phyloP scores from a whole-genome alignment of 1,140 invertebrate species.

The Drosophila paulistorum region DNA sequence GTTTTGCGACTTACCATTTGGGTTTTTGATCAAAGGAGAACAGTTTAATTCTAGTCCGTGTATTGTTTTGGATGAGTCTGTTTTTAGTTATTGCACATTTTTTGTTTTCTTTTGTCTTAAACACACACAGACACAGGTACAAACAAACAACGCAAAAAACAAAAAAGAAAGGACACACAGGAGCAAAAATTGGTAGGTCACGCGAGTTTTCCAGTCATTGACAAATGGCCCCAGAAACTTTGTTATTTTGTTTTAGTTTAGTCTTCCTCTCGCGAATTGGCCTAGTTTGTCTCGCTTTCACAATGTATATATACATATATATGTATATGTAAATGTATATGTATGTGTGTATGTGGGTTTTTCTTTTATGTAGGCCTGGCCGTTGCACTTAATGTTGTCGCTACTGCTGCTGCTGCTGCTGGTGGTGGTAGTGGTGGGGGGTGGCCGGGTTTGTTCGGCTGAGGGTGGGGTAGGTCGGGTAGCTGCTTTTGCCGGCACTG shows the following conservation, averaged over 20 bases:
- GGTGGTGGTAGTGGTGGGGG: no score
- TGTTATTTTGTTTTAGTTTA: conserved; percentile 37
- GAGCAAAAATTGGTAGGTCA: conserved; percentile 38
- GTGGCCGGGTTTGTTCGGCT: no score
- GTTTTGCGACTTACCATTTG: background rate
- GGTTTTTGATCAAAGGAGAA: background rate
- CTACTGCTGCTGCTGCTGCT: no score
- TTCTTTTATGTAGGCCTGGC: conserved; percentile 41
- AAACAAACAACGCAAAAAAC: background rate
- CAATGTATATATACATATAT: conserved; percentile 15
- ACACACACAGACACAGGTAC: background rate
- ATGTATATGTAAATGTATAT: no score
- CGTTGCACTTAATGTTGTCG: conserved; percentile 32
- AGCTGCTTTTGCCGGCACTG: background rate
- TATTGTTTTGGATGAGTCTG: conserved; percentile 26
- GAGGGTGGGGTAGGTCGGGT: no score
- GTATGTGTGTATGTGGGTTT: background rate
- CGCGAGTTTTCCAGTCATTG: conserved; percentile 72
- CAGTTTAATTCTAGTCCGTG: conserved; percentile 12
- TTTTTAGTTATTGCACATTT: background rate
- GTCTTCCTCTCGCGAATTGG: conserved; percentile 60
- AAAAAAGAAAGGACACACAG: conserved; percentile 3
- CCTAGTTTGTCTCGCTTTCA: conserved; percentile 67
- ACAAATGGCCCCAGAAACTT: conserved; percentile 69
- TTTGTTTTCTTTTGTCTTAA: background rate